These are phyloP conservation scores for Syritta pipiens DNA, from an alignment of 2,888 invertebrate genomes.

Conservation along the genomic window DNA sequence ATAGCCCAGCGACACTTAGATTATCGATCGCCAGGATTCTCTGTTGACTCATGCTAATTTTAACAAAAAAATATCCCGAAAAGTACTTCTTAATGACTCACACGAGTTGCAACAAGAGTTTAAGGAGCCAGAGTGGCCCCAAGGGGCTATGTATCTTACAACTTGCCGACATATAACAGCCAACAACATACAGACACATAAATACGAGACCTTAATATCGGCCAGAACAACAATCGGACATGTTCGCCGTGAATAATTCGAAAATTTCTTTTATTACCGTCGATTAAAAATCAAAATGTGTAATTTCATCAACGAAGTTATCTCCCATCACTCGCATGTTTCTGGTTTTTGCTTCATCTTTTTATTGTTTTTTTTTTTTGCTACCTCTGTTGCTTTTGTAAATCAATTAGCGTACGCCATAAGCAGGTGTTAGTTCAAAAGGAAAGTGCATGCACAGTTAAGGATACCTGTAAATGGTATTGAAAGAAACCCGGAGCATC, in stretches of 20 bases:
- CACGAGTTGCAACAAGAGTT: too few relatives aligned
- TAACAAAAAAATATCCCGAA: conserved; percentile 41
- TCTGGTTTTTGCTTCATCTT: background rate
- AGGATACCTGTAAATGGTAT: background rate
- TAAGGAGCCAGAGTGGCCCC: too few relatives aligned
- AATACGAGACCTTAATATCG: too few relatives aligned
- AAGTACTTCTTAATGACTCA: conserved; percentile 59
- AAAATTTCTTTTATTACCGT: conserved; percentile 37
- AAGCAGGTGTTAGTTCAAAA: conserved; percentile 54
- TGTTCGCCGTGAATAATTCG: conserved; percentile 19
- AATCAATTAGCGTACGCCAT: conserved; percentile 62
- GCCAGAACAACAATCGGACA: conserved; percentile 14
- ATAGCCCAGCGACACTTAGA: too few relatives aligned
- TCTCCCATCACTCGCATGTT: conserved; percentile 15
- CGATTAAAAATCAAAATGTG: conserved; percentile 61
- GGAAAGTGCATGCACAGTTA: conserved; percentile 26
- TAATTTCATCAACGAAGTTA: conserved; percentile 43
- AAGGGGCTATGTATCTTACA: too few relatives aligned
- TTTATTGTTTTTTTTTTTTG: conserved; percentile 2
- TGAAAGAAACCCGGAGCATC: too few relatives aligned
- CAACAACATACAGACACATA: background rate
- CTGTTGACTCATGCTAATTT: conserved; percentile 54
- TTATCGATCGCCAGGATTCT: conserved; percentile 29
- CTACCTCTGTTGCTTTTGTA: too few relatives aligned
- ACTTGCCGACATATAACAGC: too few relatives aligned